Base-by-base conservation (phyloP, 2,888 invertebrate species). In the Heliothis peltigera region DNA sequence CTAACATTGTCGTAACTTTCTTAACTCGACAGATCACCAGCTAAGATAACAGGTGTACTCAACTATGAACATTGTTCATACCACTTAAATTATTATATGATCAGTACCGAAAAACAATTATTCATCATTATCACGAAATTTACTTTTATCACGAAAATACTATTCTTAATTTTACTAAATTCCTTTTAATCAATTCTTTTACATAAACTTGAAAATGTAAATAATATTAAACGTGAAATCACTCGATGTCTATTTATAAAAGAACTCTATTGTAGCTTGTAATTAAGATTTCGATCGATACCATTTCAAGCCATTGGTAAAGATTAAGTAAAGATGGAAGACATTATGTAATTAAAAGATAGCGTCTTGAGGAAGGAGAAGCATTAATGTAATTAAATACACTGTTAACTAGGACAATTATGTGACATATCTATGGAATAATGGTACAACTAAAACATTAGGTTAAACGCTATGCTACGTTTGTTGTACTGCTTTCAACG, bases 41-140 rank as follows among this genome's bases (percentile, higher is more conserved):
- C 93, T 94, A 94, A 88, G 85, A 88, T 91, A 94, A 94, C 94
- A 92, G 93, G 90, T 92, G 91, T 92, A 93, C 89, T 91, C 88
- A 90, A 87, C 90, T 92, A 93, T 92, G 94, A 95, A 94, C 94
- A 93, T 35, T 28, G 94, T 95, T 93, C 94, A 94, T 93, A 94
- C 92, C 82, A 88, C 92, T 92, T 94, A 93, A 88, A 89, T 90
- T 90, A 92, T 87, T 87, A 91, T 89, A 94, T 92, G 92, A 87
- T 94, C 94, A 93, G 92, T 94, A 94, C 90, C 87, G 91, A 92
- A 92, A 92, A 94, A 92, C 91, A 92, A 91, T 91, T 89, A 91
- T 87, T 91, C 84, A 89, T 89, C 85, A 88, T 92, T 94, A 95
- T 94, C 94, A 94, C 94, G 93, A 92, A 93, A 91, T 92, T 92